Evolutionary conservation across 2,888 invertebrate species (phyloP), one percentile per base, ranked within the genome.

Genomic region (Dicycla oo): DNA sequence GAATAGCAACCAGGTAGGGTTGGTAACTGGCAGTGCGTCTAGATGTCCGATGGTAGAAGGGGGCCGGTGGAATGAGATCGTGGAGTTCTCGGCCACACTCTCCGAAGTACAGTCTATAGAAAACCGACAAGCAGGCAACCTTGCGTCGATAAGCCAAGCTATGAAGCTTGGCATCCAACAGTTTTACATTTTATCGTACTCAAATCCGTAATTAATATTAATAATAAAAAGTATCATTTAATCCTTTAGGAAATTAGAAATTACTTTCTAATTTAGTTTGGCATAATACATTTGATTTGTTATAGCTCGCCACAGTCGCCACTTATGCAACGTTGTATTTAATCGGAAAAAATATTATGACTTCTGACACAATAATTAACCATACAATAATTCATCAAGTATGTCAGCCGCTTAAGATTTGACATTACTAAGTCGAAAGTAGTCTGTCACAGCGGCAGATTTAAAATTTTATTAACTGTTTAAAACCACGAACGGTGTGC

Each of bases 391-490:
- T 45, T 45, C 3, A 49, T 67, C 30, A 69, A 51, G 26, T 61
- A 73, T 56, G 78, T 73, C 71, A 67, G 63, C 61, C 69, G 45
- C 63, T 57, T 61, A 69, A 60, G 51, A 66, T 75, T 69, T 58
- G 40, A 69, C 75, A 77, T 71, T 79, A 57, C 58, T 74, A 54
- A 84, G 75, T 69, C 80, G 78, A 85, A 86, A 88, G 83, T 54
- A 5, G 23, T 78, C 62, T 80, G 84, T 83, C 83, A 82, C 75
- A 87, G 76, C 80, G 78, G 83, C 77, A 73, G 61, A 76, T 78
- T 79, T 73, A 63, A 88, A 86, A 88, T 87, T 15, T 43, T 8
- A 10, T 15, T 83, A 88, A 88, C 86, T 82, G 86, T 88, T 86
- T 85, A 74, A 73, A 81, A 81, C 78, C 80, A 86, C 86, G 82